These are phyloP conservation scores for Nudaria mundana DNA, from an alignment of 2,888 invertebrate genomes.

Conservation along the genomic window DNA sequence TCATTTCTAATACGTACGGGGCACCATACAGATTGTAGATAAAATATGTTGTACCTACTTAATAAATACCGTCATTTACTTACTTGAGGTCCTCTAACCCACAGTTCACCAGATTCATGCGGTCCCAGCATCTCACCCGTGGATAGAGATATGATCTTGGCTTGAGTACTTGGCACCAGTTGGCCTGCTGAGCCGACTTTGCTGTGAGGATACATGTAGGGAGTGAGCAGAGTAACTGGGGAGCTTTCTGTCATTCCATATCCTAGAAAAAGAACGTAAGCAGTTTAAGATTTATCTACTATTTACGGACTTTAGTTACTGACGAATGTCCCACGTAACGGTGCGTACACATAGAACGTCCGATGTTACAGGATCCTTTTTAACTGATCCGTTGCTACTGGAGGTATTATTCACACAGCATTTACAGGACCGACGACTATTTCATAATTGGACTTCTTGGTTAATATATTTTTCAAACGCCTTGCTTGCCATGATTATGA, in stretches of 20 bases:
- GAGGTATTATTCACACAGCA: too few relatives aligned
- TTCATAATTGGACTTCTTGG: too few relatives aligned
- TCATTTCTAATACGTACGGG: neutral
- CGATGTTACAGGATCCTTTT: too few relatives aligned
- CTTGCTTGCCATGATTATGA: too few relatives aligned
- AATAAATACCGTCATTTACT: too few relatives aligned
- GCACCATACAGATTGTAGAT: neutral
- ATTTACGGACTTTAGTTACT: too few relatives aligned
- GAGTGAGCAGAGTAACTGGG: slow-evolving; percentile 83
- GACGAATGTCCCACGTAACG: too few relatives aligned
- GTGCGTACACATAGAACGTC: too few relatives aligned
- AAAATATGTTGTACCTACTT: too few relatives aligned
- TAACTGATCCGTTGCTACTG: too few relatives aligned
- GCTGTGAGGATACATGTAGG: slow-evolving; percentile 77
- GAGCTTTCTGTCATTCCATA: slow-evolving; percentile 87
- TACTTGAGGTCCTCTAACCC: slow-evolving; percentile 88
- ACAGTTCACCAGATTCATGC: slow-evolving; percentile 86
- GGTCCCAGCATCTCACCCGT: slow-evolving; percentile 80
- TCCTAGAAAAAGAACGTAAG: slow-evolving; percentile 53
- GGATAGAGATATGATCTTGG: slow-evolving; percentile 81
- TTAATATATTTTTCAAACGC: too few relatives aligned
- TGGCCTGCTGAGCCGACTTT: slow-evolving; percentile 87
- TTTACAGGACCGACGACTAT: too few relatives aligned
- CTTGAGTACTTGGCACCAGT: slow-evolving; percentile 84
- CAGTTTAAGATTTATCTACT: neutral